A percentile compares a stretch with the other conserved stretches of the same genome.
These are phyloP conservation scores for Equus quagga DNA, from an alignment of 2,113 vertebrate genomes.

Conservation along the genomic window DNA sequence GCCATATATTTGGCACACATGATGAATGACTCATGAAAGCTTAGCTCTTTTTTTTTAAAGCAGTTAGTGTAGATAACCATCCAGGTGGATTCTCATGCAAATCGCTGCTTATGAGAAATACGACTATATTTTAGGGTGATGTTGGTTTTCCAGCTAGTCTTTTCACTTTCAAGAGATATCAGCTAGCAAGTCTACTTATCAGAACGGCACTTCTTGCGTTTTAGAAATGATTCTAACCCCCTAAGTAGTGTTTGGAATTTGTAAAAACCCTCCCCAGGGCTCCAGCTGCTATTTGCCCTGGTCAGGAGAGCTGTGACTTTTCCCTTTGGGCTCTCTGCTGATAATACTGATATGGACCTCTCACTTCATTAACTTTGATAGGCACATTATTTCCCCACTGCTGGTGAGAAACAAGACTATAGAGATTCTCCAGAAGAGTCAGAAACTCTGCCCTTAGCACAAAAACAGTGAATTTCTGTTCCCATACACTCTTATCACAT, in stretches of 20 bases:
- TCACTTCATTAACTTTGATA: constrained; percentile 36
- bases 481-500: neutral
- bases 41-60: neutral
- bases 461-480: constrained; percentile 16
- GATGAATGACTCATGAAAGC: neutral
- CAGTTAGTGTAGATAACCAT: neutral
- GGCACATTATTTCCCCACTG: neutral
- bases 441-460: neutral
- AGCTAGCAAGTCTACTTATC: neutral
- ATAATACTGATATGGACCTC: neutral
- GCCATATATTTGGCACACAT: neutral
- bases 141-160: constrained; percentile 50
- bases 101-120: neutral
- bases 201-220: neutral
- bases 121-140: constrained; percentile 4
- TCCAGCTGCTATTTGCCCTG: constrained; percentile 44
- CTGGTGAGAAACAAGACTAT: constrained; percentile 9
- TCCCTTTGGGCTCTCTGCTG: neutral
- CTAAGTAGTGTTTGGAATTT: constrained; percentile 35
- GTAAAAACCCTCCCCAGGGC: neutral
- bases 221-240: constrained; percentile 32
- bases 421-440: neutral
- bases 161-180: constrained; percentile 47
- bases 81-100: neutral
- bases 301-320: neutral